These are phyloP conservation scores for Drosophila ustulata DNA, from an alignment of 2,888 invertebrate genomes.

Conservation along the genomic window DNA sequence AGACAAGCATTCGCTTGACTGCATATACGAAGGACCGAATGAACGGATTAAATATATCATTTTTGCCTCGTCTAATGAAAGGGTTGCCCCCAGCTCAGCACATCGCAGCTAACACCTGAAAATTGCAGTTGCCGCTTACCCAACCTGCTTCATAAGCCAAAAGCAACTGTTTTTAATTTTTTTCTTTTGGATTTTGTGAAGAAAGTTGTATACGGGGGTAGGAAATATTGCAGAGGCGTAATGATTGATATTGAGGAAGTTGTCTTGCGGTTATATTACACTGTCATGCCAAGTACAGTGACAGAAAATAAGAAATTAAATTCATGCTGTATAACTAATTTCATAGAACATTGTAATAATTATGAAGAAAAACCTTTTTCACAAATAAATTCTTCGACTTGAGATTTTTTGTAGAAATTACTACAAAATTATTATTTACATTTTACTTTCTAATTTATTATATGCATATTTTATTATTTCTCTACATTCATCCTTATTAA, in stretches of 20 bases:
- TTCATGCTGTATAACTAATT: too few relatives aligned
- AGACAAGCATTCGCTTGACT: conserved; percentile 67
- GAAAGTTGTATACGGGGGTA: conserved; percentile 65
- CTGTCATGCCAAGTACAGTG: conserved; percentile 47
- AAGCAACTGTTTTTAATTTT: conserved; percentile 42
- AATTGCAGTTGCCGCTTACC: conserved; percentile 62
- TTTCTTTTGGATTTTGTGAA: conserved; percentile 29
- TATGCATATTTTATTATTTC: too few relatives aligned
- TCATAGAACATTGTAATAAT: too few relatives aligned
- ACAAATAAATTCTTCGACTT: too few relatives aligned
- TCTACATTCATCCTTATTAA: too few relatives aligned
- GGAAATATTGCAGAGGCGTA: conserved; percentile 64
- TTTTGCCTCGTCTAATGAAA: conserved; percentile 74
- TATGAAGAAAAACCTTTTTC: too few relatives aligned
- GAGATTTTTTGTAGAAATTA: too few relatives aligned
- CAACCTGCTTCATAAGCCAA: conserved; percentile 31
- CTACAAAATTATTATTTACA: too few relatives aligned
- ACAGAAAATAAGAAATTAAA: conserved; percentile 1
- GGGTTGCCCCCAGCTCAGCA: conserved; percentile 54
- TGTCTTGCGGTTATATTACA: conserved; percentile 59
- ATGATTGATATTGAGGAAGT: conserved; percentile 81
- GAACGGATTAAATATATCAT: conserved; percentile 81
- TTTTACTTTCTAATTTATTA: too few relatives aligned
- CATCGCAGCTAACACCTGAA: conserved; percentile 76
- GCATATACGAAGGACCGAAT: conserved; percentile 46